Percentiles rank a stretch among this genome's conserved stretches.
Evolutionary conservation across 2,113 vertebrate species (phyloP).

Genomic region (Caretta caretta): DNA sequence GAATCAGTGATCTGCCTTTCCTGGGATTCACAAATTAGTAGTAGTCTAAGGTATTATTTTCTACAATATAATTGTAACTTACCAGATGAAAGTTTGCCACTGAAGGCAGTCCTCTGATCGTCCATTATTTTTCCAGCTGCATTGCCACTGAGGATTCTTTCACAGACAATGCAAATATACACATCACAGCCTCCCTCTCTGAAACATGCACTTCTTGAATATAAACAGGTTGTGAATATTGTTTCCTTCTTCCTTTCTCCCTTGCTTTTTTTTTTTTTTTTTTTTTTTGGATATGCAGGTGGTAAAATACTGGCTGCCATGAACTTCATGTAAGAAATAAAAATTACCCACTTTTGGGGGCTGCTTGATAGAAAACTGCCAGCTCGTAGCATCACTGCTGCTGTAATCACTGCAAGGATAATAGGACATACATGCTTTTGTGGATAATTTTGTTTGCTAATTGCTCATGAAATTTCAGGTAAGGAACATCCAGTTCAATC

Average conservation of each 20-base stretch:
- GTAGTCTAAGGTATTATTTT: slow-evolving; percentile 75
- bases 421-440: not conserved
- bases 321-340: slow-evolving; percentile 67
- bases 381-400: slow-evolving; percentile 3
- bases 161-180: slow-evolving; percentile 72
- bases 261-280: slow-evolving; percentile 32
- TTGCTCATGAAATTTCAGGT: slow-evolving; percentile 14
- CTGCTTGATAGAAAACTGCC: slow-evolving; percentile 63
- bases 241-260: slow-evolving; percentile 68
- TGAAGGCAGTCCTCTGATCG: slow-evolving; percentile 71
- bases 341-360: slow-evolving; percentile 61
- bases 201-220: slow-evolving; percentile 72
- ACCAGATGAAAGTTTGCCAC: slow-evolving; percentile 80
- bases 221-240: slow-evolving; percentile 77
- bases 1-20: slow-evolving; percentile 71
- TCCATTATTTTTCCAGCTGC: slow-evolving; percentile 79
- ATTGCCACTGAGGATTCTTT: slow-evolving; percentile 65
- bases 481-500: not conserved
- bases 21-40: slow-evolving; percentile 77
- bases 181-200: slow-evolving; percentile 72
- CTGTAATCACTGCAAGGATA: not conserved
- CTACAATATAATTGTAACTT: slow-evolving; percentile 77
- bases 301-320: slow-evolving; percentile 78
- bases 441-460: slow-evolving; percentile 6
- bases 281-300: slow-evolving; percentile 68